Conservation (phyloP, 2,113 vertebrate species). For the Perca flavescens region DNA sequence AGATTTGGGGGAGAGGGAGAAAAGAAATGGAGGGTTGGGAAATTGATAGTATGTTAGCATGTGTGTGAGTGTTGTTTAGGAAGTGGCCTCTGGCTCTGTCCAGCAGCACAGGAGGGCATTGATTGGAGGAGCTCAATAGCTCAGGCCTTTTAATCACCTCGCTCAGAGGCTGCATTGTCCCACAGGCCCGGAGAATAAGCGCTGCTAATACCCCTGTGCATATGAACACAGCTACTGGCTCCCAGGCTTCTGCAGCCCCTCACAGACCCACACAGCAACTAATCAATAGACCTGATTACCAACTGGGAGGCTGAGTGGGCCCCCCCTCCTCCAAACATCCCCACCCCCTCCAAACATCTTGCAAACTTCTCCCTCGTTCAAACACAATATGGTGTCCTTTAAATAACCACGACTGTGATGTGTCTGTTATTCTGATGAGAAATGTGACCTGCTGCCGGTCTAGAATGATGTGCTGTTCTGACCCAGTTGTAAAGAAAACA, state of each 20-base stretch:
- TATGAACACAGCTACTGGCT: conserved; percentile 76
- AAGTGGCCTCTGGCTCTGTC: conserved; percentile 73
- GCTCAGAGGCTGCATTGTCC: conserved; percentile 81
- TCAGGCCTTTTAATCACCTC: conserved; percentile 83
- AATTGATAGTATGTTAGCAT: conserved; percentile 52
- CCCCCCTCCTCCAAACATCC: conserved; percentile 24
- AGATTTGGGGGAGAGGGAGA: conserved; percentile 25
- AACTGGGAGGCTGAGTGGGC: conserved; percentile 63
- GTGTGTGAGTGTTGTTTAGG: conserved; percentile 68
- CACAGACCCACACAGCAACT: conserved; percentile 66
- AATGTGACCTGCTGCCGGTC: conserved; percentile 29
- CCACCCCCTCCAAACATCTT: conserved; percentile 34
- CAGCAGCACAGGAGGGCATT: conserved; percentile 77
- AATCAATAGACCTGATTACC: conserved; percentile 86
- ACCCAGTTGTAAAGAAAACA: no score
- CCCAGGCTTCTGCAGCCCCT: conserved; percentile 59
- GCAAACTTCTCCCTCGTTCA: conserved; percentile 32
- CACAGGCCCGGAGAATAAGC: conserved; percentile 77
- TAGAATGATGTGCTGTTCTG: no score
- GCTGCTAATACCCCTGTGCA: conserved; percentile 79
- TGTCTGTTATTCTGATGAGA: conserved; percentile 18
- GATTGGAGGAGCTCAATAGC: conserved; percentile 83
- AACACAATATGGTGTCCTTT: conserved; percentile 16
- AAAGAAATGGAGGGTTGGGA: conserved; percentile 19
- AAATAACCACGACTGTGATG: conserved; percentile 9